Percentiles rank a stretch among this genome's conserved stretches.
These are phyloP conservation scores for Coptodon bakossiorum DNA, from an alignment of 2,113 vertebrate genomes.

Conservation along the genomic window DNA sequence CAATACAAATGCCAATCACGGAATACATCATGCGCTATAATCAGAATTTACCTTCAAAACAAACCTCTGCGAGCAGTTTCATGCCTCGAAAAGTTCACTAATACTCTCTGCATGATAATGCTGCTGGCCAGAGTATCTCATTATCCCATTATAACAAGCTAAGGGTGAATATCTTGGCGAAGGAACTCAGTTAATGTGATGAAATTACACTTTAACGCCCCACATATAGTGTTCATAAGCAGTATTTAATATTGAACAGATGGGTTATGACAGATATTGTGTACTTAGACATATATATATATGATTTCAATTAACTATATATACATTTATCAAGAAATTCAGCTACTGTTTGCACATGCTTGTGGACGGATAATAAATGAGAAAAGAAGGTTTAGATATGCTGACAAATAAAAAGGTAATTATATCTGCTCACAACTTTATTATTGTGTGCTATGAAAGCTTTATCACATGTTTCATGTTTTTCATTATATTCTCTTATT, in stretches of 20 bases:
- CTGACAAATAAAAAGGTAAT: background rate
- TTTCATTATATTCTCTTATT: background rate
- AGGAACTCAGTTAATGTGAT: background rate
- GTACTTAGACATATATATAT: background rate
- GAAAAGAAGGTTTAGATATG: background rate
- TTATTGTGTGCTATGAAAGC: background rate
- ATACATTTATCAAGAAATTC: background rate
- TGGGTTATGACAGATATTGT: background rate
- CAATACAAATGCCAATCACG: background rate
- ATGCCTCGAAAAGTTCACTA: background rate
- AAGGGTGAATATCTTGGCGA: background rate
- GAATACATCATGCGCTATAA: background rate
- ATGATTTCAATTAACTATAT: background rate
- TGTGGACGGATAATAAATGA: background rate
- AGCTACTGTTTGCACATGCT: background rate
- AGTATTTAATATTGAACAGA: background rate
- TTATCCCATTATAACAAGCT: slow-evolving; percentile 2
- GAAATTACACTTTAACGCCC: background rate
- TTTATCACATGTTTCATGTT: background rate
- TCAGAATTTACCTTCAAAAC: background rate
- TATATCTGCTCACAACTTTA: background rate
- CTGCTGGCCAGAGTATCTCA: background rate
- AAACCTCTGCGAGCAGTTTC: background rate
- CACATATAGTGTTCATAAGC: background rate
- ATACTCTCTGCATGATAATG: background rate